Conservation (phyloP, 2,113 vertebrate species). For the Philantomba maxwellii region DNA sequence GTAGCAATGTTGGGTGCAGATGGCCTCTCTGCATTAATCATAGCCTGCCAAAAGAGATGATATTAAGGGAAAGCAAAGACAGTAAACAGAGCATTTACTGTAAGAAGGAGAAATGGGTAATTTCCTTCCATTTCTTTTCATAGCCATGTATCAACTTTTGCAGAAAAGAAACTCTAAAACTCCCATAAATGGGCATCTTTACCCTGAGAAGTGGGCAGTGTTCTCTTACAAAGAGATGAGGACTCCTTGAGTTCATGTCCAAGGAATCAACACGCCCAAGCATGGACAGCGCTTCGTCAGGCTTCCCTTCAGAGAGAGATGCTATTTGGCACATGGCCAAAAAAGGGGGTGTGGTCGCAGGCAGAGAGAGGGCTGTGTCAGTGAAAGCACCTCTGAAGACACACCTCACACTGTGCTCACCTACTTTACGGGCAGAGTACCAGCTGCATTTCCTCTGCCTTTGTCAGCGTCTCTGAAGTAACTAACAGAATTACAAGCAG, state of each 20-base stretch:
- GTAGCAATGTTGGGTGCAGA: neutral
- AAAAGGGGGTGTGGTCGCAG: slow-evolving; percentile 40
- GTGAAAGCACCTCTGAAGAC: neutral
- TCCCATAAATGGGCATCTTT: neutral
- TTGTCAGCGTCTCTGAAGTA: neutral
- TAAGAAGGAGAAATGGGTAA: neutral
- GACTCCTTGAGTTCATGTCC: neutral
- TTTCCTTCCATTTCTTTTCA: neutral
- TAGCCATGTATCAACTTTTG: neutral
- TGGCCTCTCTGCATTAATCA: neutral
- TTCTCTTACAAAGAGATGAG: neutral
- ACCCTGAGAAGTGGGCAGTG: neutral
- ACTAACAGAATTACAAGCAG: neutral
- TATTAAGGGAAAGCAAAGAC: neutral
- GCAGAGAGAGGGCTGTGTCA: neutral
- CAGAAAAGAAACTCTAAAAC: neutral
- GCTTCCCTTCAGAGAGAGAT: neutral
- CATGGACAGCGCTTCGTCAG: neutral
- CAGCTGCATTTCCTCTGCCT: neutral
- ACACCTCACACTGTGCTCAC: neutral
- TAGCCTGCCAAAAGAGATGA: neutral
- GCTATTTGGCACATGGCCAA: slow-evolving; percentile 15
- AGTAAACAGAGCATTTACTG: neutral
- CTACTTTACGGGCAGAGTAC: neutral
- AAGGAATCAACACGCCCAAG: neutral